phyloP scores from a whole-genome alignment of 2,888 invertebrate genomes.

The Aradus depressus region DNA sequence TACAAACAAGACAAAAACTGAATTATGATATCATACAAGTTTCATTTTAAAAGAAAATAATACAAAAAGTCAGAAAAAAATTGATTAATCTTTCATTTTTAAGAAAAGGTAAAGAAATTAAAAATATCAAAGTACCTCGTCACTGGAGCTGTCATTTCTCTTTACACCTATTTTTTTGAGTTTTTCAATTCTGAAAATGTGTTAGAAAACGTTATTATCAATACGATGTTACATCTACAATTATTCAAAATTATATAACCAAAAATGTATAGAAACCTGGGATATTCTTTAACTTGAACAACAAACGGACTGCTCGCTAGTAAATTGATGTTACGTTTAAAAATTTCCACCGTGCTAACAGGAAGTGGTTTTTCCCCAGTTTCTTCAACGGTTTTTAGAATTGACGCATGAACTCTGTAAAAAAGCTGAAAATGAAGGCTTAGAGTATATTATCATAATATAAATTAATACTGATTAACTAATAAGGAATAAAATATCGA shows the following conservation, averaged over 20 bases:
- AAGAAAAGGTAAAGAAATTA: too few relatives aligned
- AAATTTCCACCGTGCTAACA: constrained; percentile 47
- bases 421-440: constrained; percentile 36
- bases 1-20: too few relatives aligned
- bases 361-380: constrained; percentile 58
- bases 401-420: constrained; percentile 72
- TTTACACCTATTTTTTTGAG: constrained; percentile 8
- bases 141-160: constrained; percentile 2
- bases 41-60: too few relatives aligned
- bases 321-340: constrained; percentile 45
- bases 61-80: too few relatives aligned
- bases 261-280: constrained; percentile 10
- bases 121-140: constrained; percentile 6
- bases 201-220: constrained; percentile 22
- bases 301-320: constrained; percentile 42
- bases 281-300: constrained; percentile 33
- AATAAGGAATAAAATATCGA: constrained; percentile 35
- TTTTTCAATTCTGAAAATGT: constrained; percentile 16
- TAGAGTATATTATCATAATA: neutral
- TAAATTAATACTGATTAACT: neutral
- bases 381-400: constrained; percentile 71
- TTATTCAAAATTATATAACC: neutral
- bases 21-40: too few relatives aligned
- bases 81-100: too few relatives aligned
- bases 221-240: constrained; percentile 38